A percentile compares a stretch with the other conserved stretches of the same genome.
These are phyloP conservation scores for Forbesichthys papilliferus DNA, from an alignment of 2,113 vertebrate species.

Conservation along the genomic window DNA sequence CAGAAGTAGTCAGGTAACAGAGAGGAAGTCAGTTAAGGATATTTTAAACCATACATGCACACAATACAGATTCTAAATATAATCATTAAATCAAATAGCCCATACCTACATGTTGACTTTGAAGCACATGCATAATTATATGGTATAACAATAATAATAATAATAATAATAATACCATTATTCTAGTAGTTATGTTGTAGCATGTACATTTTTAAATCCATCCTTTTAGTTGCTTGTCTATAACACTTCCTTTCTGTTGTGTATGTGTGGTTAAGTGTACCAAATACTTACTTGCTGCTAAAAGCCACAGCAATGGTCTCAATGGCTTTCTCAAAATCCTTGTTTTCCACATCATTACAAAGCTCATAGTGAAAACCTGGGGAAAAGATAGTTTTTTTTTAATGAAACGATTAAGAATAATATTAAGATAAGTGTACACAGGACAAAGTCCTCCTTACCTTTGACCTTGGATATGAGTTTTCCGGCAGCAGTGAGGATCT, in stretches of 20 bases:
- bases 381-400: constrained; percentile 4
- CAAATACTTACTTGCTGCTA: constrained; percentile 89
- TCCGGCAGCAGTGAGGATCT: constrained; percentile 90
- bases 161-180: too few species aligned
- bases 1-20: too few species aligned
- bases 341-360: constrained; percentile 84
- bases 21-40: too few species aligned
- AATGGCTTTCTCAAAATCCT: constrained; percentile 93
- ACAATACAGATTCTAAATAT: too few species aligned
- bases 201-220: too few species aligned
- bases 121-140: too few species aligned
- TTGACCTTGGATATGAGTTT: constrained; percentile 95
- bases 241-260: background rate
- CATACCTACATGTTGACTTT: too few species aligned
- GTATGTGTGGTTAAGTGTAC: background rate
- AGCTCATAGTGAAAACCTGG: constrained; percentile 90
- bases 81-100: too few species aligned
- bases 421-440: background rate
- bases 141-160: too few species aligned
- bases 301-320: constrained; percentile 95
- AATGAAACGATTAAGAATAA: background rate
- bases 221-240: too few species aligned
- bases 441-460: constrained; percentile 73
- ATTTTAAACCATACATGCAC: too few species aligned
- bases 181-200: too few species aligned